A percentile compares a stretch with the other conserved stretches of the same genome.
phyloP scores from a whole-genome alignment of 2,113 vertebrate genomes.

The Hepsetus odoe region DNA sequence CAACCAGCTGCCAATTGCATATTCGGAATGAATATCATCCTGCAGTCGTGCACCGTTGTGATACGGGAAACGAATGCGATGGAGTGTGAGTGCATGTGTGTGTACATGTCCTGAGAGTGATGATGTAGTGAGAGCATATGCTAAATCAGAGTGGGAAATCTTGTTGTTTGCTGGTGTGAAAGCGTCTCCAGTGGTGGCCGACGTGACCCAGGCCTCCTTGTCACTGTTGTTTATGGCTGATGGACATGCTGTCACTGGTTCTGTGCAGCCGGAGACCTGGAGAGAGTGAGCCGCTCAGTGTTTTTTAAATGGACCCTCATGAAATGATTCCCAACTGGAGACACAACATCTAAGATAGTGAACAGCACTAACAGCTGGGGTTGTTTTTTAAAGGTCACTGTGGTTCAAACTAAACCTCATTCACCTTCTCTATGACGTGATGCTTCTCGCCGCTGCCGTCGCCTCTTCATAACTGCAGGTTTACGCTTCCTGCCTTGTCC shows the following conservation, averaged over 20 bases:
- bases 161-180: conserved; percentile 6
- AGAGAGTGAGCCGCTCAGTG: not conserved
- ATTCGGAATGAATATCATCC: too few species aligned
- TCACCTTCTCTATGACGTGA: not conserved
- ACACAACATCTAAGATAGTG: not conserved
- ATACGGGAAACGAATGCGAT: too few species aligned
- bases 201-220: conserved; percentile 5
- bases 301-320: conserved; percentile 10
- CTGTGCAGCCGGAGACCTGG: conserved; percentile 9
- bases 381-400: not conserved
- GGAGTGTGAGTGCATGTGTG: conserved; percentile 22
- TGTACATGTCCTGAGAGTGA: not conserved
- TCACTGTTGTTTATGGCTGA: not conserved
- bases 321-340: conserved; percentile 22
- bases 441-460: not conserved
- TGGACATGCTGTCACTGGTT: conserved; percentile 24
- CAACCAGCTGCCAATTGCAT: too few species aligned
- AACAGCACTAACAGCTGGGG: not conserved
- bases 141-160: conserved; percentile 20
- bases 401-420: not conserved
- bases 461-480: not conserved
- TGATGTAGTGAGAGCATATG: conserved; percentile 25
- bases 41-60: too few species aligned
- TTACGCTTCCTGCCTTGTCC: not conserved
- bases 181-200: not conserved